Evolutionary conservation across 2,113 vertebrate genomes (phyloP).

Genomic region (Epinephelus lanceolatus): DNA sequence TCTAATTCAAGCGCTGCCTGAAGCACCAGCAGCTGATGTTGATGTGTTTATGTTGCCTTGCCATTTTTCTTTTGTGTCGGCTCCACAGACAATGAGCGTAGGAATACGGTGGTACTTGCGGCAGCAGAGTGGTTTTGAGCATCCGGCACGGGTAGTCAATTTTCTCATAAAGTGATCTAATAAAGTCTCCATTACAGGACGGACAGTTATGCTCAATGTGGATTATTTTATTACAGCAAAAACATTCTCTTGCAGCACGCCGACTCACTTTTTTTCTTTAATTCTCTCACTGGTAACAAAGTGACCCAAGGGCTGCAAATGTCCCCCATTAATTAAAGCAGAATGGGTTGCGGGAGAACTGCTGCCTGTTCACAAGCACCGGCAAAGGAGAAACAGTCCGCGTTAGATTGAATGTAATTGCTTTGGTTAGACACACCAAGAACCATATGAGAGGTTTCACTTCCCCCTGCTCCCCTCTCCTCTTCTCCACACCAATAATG

Average conservation of each 20-base stretch:
- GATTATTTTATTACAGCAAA: constrained; percentile 16
- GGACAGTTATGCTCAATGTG: constrained; percentile 26
- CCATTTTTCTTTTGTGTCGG: constrained; percentile 22
- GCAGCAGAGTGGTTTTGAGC: constrained; percentile 13
- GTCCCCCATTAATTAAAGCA: constrained; percentile 58
- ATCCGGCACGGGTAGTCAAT: constrained; percentile 49
- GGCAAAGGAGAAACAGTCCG: constrained; percentile 49
- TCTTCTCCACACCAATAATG: constrained; percentile 41
- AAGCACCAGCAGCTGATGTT: constrained; percentile 57
- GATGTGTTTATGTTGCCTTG: constrained; percentile 47
- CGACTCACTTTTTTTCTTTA: constrained; percentile 1
- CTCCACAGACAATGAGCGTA: constrained; percentile 37
- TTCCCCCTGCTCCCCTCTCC: constrained; percentile 24
- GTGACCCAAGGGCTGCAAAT: constrained; percentile 45
- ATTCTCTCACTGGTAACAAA: constrained; percentile 24
- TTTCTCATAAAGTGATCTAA: constrained; percentile 52
- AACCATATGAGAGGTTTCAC: constrained; percentile 55
- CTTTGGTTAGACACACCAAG: constrained; percentile 55
- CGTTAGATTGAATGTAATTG: constrained; percentile 66
- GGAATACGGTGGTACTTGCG: constrained; percentile 14
- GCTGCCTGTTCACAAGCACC: constrained; percentile 27
- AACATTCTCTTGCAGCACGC: constrained; percentile 5
- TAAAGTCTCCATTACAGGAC: constrained; percentile 42
- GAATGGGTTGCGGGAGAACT: constrained; percentile 51
- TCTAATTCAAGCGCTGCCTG: constrained; percentile 63